These are phyloP conservation scores for Apoda limacodes DNA, from an alignment of 2,888 invertebrate species.

Conservation along the genomic window DNA sequence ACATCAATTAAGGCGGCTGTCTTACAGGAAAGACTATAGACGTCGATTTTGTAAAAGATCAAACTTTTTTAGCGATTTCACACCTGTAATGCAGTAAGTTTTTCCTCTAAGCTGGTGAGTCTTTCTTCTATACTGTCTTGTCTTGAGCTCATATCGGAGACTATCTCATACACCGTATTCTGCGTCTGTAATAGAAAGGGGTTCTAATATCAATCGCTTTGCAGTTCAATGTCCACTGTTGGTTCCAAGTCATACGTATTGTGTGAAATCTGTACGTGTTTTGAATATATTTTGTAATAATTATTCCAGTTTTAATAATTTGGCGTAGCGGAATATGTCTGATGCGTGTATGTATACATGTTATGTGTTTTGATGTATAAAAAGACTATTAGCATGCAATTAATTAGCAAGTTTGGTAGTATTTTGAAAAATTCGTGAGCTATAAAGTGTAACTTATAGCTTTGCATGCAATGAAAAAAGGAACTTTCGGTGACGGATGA, in stretches of 20 bases:
- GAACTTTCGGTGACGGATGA: too few relatives aligned
- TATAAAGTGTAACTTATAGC: too few relatives aligned
- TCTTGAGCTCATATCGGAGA: slow-evolving; percentile 95
- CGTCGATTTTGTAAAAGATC: neutral
- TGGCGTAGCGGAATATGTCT: too few relatives aligned
- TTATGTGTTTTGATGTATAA: too few relatives aligned
- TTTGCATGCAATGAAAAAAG: too few relatives aligned
- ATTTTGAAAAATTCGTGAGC: too few relatives aligned
- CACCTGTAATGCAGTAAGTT: slow-evolving; percentile 85
- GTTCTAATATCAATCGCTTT: slow-evolving; percentile 69
- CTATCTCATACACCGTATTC: slow-evolving; percentile 97
- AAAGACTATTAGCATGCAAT: too few relatives aligned
- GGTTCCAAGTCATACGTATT: slow-evolving; percentile 32
- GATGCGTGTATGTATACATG: slow-evolving; percentile 19
- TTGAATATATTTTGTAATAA: slow-evolving; percentile 28
- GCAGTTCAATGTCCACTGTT: slow-evolving; percentile 51
- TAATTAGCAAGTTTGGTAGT: too few relatives aligned
- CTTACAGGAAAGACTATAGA: too few relatives aligned
- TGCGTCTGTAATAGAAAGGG: slow-evolving; percentile 86
- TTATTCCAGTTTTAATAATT: too few relatives aligned
- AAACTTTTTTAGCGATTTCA: neutral
- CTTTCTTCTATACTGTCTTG: slow-evolving; percentile 95
- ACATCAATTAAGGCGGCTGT: too few relatives aligned
- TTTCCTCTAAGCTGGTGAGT: slow-evolving; percentile 92
- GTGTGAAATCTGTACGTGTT: slow-evolving; percentile 28